Conservation (phyloP, 2,113 vertebrate species). For the Tyrannus savana region DNA sequence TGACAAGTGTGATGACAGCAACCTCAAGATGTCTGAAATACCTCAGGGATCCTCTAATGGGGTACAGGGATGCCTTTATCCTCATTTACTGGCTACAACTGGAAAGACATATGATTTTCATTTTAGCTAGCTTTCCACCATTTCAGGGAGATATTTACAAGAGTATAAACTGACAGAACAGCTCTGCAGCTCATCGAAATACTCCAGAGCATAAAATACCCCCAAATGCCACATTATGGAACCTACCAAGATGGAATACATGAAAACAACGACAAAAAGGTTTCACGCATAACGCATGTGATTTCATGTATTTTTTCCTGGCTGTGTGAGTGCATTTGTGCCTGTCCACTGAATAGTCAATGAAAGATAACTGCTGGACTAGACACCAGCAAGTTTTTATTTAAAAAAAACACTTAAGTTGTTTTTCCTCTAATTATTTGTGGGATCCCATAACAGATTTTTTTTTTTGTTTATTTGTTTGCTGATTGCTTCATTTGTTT, state of each 20-base stretch:
- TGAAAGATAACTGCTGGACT: neutral
- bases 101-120: constrained; percentile 40
- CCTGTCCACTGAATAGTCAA: neutral
- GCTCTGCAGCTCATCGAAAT: neutral
- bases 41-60: constrained; percentile 12
- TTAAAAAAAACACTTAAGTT: neutral
- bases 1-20: constrained; percentile 14
- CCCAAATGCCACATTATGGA: neutral
- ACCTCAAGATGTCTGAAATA: constrained; percentile 37
- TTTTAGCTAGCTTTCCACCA: constrained; percentile 15
- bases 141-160: constrained; percentile 9
- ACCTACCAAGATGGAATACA: neutral
- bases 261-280: neutral
- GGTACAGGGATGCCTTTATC: constrained; percentile 3
- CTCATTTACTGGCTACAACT: constrained; percentile 1
- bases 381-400: neutral
- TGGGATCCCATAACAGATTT: neutral
- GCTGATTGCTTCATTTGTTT: neutral
- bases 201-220: neutral
- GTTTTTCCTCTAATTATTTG: neutral
- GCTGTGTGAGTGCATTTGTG: neutral
- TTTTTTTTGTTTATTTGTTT: neutral
- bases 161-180: neutral
- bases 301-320: neutral
- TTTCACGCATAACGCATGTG: neutral